Evolutionary conservation across 2,888 invertebrate species (phyloP), one percentile per base, ranked within the genome.

Genomic region (Trissolcus japonicus): DNA sequence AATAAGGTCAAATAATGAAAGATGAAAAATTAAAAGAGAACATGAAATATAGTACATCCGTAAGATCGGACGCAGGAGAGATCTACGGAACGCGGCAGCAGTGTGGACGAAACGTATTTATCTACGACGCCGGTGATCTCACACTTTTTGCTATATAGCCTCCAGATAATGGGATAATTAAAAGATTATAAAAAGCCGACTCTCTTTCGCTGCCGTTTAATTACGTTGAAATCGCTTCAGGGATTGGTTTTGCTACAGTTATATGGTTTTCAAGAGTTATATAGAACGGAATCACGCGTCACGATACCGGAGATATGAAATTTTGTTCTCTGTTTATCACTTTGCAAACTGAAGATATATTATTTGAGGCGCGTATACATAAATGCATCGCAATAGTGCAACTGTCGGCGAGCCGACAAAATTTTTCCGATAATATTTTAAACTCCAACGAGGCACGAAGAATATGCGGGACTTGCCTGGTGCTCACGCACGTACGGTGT

Each of bases 401-500:
- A 77, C 59, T 59, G 67, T 65, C 77, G 77, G 76, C 66, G 71
- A 76, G 71, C 76, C 76, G 72, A 77, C 73, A 61, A 54, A 73
- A 78, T 65, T 78, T 78, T 78, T 74, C 78, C 78, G 83, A 86
- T 86, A 87, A 86, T 86, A 86, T 86, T 87, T 87, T 84, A 86
- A 85, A 86, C 80, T 86, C 86, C 79, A 82, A 81, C 81, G 84
- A 83, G 84, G 83, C 78, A 79, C 67, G 75, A 67, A 82, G 81
- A 80, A 80, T 80, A 83, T 81, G 80, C 79, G 79, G 79, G 81
- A 82, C 80, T 78, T 80, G 81, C 82, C 82, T 80, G 35, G 59
- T 59, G 81, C 83, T 81, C 84, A 85, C 84, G 86, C 87, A 88
- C 87, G 87, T 88, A 87, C 86, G 85, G 82, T 82, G 82, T 80